Percentiles rank a stretch among this genome's conserved stretches.
phyloP scores from a whole-genome alignment of 2,888 invertebrate genomes.

The Rhagonycha fulva region DNA sequence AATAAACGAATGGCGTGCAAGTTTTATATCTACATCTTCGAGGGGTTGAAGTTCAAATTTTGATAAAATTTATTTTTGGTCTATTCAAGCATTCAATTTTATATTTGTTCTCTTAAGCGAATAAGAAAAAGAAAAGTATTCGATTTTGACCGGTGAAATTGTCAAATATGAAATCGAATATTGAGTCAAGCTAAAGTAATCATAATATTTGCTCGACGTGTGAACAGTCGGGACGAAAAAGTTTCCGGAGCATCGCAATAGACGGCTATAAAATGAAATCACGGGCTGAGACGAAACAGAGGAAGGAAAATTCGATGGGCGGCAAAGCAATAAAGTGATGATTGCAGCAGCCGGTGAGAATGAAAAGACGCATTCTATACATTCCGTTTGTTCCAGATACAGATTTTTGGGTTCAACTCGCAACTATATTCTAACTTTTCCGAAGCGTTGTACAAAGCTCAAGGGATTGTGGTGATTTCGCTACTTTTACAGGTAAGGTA shows the following conservation, averaged over 20 bases:
- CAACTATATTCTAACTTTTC: constrained; percentile 96
- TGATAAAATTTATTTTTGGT: constrained; percentile 28
- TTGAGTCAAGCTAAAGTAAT: constrained; percentile 51
- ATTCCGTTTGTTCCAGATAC: constrained; percentile 76
- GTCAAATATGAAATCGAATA: constrained; percentile 52
- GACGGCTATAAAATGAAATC: constrained; percentile 44
- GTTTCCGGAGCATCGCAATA: constrained; percentile 33
- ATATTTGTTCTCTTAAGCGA: constrained; percentile 40
- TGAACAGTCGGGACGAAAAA: constrained; percentile 41
- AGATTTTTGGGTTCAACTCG: constrained; percentile 97
- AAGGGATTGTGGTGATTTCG: constrained; percentile 94
- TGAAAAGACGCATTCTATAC: constrained; percentile 42
- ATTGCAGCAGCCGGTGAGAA: constrained; percentile 50
- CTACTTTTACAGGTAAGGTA: constrained; percentile 86
- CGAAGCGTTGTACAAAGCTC: constrained; percentile 90
- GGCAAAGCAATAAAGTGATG: constrained; percentile 54
- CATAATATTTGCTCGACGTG: constrained; percentile 53
- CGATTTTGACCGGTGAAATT: constrained; percentile 43
- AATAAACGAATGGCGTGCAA: constrained; percentile 20
- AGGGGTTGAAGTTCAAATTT: constrained; percentile 13
- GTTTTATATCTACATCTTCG: constrained; percentile 12
- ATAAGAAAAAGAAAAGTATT: constrained; percentile 34
- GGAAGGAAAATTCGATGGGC: constrained; percentile 54
- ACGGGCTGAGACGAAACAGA: constrained; percentile 47
- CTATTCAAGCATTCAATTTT: constrained; percentile 42